Evolutionary conservation across 2,113 vertebrate genomes (phyloP).

Genomic region (Bettongia penicillata): DNA sequence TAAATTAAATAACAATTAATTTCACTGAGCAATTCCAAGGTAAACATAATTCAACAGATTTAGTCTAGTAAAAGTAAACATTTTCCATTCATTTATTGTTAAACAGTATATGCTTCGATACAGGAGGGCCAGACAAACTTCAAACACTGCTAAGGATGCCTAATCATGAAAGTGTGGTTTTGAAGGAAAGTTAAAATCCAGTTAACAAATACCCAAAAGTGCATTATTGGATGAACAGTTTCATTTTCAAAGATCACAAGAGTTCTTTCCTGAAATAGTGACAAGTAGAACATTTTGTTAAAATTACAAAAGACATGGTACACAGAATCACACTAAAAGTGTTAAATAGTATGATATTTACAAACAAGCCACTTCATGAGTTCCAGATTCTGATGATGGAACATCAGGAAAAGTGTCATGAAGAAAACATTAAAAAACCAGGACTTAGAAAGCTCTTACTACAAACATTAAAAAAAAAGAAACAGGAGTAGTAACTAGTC

Average conservation of each 20-base stretch:
- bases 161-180: background rate
- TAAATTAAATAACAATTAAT: background rate
- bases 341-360: background rate
- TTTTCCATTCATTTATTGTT: constrained; percentile 63
- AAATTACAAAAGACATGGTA: constrained; percentile 67
- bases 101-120: constrained; percentile 13
- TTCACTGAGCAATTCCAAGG: background rate
- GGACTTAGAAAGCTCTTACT: background rate
- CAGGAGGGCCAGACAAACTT: constrained; percentile 47
- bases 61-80: constrained; percentile 33
- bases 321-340: background rate
- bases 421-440: background rate
- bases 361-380: background rate
- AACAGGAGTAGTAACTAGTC: background rate
- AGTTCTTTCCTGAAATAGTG: constrained; percentile 32
- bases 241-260: constrained; percentile 15
- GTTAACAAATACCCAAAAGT: background rate
- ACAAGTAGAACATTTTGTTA: constrained; percentile 38
- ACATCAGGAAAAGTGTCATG: background rate
- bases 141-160: constrained; percentile 27
- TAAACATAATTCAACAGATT: background rate
- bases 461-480: background rate
- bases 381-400: background rate
- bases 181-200: constrained; percentile 8
- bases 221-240: constrained; percentile 29